phyloP scores from a whole-genome alignment of 23 tunicate species.

The Oikopleura dioica region DNA sequence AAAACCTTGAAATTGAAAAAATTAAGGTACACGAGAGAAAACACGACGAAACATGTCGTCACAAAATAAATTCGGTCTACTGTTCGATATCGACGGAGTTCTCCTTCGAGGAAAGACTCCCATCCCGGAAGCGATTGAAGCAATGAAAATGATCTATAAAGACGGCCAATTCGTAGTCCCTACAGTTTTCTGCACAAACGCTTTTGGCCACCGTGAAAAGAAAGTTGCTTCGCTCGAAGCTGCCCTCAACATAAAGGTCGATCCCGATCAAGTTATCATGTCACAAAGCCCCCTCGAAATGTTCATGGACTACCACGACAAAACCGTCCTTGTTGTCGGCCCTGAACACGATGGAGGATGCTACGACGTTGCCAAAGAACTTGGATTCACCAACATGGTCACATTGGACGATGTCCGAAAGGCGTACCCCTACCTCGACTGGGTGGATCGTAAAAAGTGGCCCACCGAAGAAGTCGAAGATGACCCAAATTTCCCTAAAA shows the following conservation, averaged over 20 bases:
- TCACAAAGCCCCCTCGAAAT: slow-evolving; percentile 59
- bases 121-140: slow-evolving; percentile 41
- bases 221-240: slow-evolving; percentile 59
- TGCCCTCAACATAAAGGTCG: slow-evolving; percentile 35
- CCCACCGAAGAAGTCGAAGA: slow-evolving; percentile 34
- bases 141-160: slow-evolving; percentile 42
- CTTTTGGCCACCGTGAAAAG: slow-evolving; percentile 50
- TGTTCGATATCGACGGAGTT: slow-evolving; percentile 96
- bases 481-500: slow-evolving; percentile 34
- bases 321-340: slow-evolving; percentile 59
- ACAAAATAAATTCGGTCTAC: slow-evolving; percentile 46
- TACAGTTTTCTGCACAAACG: slow-evolving; percentile 74
- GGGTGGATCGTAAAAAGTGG: slow-evolving; percentile 87
- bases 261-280: slow-evolving; percentile 78
- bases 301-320: slow-evolving; percentile 68
- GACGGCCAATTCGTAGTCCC: slow-evolving; percentile 33
- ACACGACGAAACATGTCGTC: no score
- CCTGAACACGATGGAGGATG: slow-evolving; percentile 87
- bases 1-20: no score
- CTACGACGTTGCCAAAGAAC: slow-evolving; percentile 38
- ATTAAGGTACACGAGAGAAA: no score
- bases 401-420: slow-evolving; percentile 58
- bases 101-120: slow-evolving; percentile 76
- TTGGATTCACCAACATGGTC: slow-evolving; percentile 50
- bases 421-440: slow-evolving; percentile 83